A percentile compares a stretch with the other conserved stretches of the same genome.
Evolutionary conservation across 2,888 invertebrate species (phyloP).

Genomic region (Desoria tigrina): DNA sequence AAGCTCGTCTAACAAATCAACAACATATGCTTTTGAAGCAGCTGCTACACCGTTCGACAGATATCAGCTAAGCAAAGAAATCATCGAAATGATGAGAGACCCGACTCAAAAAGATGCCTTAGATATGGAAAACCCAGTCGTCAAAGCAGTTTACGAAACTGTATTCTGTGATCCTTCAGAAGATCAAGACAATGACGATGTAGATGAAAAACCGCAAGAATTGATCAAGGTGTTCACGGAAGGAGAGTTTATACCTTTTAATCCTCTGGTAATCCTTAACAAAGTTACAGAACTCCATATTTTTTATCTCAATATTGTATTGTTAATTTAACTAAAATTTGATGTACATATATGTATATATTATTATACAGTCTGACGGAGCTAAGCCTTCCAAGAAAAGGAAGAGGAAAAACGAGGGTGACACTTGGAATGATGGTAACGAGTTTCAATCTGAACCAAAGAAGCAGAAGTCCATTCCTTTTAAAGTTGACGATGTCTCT

Average conservation of each 20-base stretch:
- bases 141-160: constrained; percentile 48
- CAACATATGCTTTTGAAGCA: background rate
- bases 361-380: constrained; percentile 4
- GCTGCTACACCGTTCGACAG: constrained; percentile 39
- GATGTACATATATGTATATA: background rate
- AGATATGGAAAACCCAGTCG: constrained; percentile 45
- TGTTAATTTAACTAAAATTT: background rate
- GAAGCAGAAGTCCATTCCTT: too few relatives aligned
- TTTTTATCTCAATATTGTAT: background rate
- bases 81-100: constrained; percentile 45
- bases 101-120: constrained; percentile 35
- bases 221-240: constrained; percentile 27
- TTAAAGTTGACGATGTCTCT: background rate
- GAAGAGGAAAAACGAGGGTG: constrained; percentile 2
- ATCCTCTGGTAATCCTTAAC: constrained; percentile 44
- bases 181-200: constrained; percentile 15
- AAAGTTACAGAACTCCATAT: background rate
- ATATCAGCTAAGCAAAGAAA: constrained; percentile 46
- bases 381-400: constrained; percentile 6
- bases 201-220: constrained; percentile 17
- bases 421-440: constrained; percentile 6
- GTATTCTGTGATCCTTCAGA: constrained; percentile 34
- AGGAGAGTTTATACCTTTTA: constrained; percentile 49
- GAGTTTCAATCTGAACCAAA: background rate
- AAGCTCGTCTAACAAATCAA: too few relatives aligned